These are phyloP conservation scores for Melinopterus prodromus DNA, from an alignment of 2,888 invertebrate species.

Conservation along the genomic window DNA sequence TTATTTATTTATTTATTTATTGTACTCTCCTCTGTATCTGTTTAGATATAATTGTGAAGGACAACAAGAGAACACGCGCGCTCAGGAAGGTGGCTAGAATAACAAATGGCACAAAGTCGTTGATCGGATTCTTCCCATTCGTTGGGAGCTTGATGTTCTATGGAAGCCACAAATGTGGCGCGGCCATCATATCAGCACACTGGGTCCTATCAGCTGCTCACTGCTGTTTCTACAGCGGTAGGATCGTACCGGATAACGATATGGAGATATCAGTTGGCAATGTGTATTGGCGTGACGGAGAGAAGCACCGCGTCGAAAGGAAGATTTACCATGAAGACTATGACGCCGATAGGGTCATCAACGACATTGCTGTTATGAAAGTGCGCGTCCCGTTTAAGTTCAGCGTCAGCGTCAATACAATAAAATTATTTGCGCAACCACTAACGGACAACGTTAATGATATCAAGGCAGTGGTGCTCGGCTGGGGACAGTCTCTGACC, in stretches of 20 bases:
- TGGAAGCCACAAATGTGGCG: constrained; percentile 22
- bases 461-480: neutral
- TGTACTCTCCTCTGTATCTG: no score
- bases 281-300: constrained; percentile 10
- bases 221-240: constrained; percentile 11
- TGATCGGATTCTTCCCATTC: constrained; percentile 17
- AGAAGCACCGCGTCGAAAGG: neutral
- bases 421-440: neutral
- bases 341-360: constrained; percentile 10
- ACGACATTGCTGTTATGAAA: constrained; percentile 32
- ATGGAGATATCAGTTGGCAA: constrained; percentile 10
- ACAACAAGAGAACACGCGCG: neutral
- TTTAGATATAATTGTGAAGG: no score
- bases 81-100: neutral
- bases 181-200: constrained; percentile 18
- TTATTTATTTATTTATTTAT: no score
- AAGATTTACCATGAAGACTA: constrained; percentile 33
- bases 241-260: neutral
- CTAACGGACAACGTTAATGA: neutral
- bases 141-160: neutral
- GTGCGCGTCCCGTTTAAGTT: neutral
- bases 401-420: neutral
- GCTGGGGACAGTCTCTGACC: constrained; percentile 5
- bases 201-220: constrained; percentile 31
- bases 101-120: constrained; percentile 8